Evolutionary conservation across 2,888 invertebrate species (phyloP).

Genomic region (Iphiclides podalirius): DNA sequence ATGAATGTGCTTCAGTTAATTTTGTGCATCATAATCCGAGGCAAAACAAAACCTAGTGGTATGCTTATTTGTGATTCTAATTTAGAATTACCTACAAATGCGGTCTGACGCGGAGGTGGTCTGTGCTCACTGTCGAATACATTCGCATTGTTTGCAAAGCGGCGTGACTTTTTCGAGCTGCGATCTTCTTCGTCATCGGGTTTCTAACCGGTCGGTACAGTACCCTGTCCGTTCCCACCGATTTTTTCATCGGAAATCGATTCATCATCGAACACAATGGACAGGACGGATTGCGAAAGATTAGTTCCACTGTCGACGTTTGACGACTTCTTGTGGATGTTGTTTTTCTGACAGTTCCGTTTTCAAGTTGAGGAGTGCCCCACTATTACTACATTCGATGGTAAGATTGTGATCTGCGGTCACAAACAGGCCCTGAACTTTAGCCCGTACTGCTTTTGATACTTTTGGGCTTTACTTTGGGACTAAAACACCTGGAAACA

Average conservation of each 20-base stretch:
- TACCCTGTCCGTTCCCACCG: conserved; percentile 10
- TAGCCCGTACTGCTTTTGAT: too few species aligned
- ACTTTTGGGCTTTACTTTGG: too few species aligned
- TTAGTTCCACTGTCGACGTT: background rate
- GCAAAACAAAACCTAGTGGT: too few species aligned
- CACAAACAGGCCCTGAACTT: background rate
- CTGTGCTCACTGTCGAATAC: conserved; percentile 9
- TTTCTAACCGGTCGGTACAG: conserved; percentile 22
- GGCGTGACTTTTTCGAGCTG: conserved; percentile 25
- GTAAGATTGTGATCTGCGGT: too few species aligned
- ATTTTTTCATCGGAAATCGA: conserved; percentile 13
- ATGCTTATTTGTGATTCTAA: too few species aligned
- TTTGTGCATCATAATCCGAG: too few species aligned
- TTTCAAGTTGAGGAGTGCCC: too few species aligned
- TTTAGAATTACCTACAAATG: too few species aligned
- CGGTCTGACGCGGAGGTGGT: too few species aligned
- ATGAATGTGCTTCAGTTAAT: too few species aligned
- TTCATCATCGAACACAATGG: background rate
- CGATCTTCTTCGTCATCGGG: conserved; percentile 22
- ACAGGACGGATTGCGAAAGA: background rate
- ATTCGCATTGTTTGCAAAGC: conserved; percentile 26
- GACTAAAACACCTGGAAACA: too few species aligned
- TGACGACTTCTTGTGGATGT: background rate
- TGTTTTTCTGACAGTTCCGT: background rate
- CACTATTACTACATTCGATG: too few species aligned